Evolutionary conservation across 2,888 invertebrate species (phyloP), one percentile per base, ranked within the genome.

Genomic region (Pandemis corylana): DNA sequence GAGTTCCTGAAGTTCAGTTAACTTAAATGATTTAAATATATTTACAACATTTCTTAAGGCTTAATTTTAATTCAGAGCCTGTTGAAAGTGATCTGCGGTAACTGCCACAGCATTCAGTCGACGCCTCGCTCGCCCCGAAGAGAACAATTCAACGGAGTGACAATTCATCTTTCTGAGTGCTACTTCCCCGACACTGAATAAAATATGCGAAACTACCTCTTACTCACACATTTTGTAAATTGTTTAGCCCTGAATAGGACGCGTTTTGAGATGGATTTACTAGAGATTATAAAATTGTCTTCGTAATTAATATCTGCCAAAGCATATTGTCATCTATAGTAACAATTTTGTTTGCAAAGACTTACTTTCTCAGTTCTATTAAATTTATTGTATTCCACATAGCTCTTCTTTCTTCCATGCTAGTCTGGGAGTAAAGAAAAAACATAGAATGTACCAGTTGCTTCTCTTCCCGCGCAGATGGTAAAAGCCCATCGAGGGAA

Each of bases 151-250:
- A 80, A 83, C 81, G 81, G 83, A 92, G 90, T 90, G 90, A 90
- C 90, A 87, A 91, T 92, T 91, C 90, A 92, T 93, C 89, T 90
- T 83, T 84, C 78, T 88, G 85, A 91, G 89, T 89, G 89, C 85
- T 80, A 80, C 80, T 84, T 84, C 79, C 83, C 80, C 82, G 83
- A 78, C 77, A 72, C 77, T 79, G 82, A 81, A 89, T 90, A 86
- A 92, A 90, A 89, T 90, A 91, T 91, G 87, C 87, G 87, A 84
- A 89, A 88, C 87, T 87, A 88, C 85, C 87, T 83, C 84, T 88
- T 87, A 87, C 78, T 85, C 81, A 85, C 85, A 84, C 75, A 62
- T 75, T 75, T 83, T 84, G 82, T 78, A 81, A 81, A 85, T 87
- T 86, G 84, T 83, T 85, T 83, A 82, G 83, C 81, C 69, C 75